Evolutionary conservation across 2,797 vertebrate species (phyloP), one percentile per base, ranked within the genome.

Genomic region (Capromys pilorides): DNA sequence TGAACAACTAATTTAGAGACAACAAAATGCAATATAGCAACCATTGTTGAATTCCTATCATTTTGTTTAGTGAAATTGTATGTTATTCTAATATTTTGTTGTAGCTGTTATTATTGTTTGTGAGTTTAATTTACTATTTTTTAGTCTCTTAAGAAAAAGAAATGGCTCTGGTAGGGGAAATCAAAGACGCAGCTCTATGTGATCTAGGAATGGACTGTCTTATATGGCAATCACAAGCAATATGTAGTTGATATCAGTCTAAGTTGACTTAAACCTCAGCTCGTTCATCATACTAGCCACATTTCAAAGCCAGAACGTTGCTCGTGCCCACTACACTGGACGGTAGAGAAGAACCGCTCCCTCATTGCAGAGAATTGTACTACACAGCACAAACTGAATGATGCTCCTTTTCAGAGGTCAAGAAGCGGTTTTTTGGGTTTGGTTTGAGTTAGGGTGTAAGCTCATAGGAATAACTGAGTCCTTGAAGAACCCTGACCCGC

Each of bases 401-500:
- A 13, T 45, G n/a, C 2, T 7, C 67, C 22, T 24, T 73, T 86
- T 26, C 28, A 59, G 41, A 88, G 28, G 7, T 14, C 82, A 61
- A 8, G 61, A 31, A 45, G 86, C 49, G 79, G 26, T 45, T 80
- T 1, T 91, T 73, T 61, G 57, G 67, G 64, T 67, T 88, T 73
- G 26, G 18, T 45, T 18, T 78, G 36, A 49, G 33, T n/a, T 80
- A 33, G 10, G 61, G 45, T 45, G 9, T 80, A 28, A 88, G 41
- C 59, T 59, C 10, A 78, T 86, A 31, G 21, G 18, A 57, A 45
- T 18, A 67, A 51, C 57, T 12, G 2, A 81, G 2, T 45, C 49
- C 39, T 94, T 24, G 81, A 33, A 93, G 73, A 93, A 51, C n/a
- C 77, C 86, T 83, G 64, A 59, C 94, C 64, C 54, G 54, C 75